These are phyloP conservation scores for Raja brachyura DNA, from an alignment of 2,113 vertebrate genomes.

Conservation along the genomic window DNA sequence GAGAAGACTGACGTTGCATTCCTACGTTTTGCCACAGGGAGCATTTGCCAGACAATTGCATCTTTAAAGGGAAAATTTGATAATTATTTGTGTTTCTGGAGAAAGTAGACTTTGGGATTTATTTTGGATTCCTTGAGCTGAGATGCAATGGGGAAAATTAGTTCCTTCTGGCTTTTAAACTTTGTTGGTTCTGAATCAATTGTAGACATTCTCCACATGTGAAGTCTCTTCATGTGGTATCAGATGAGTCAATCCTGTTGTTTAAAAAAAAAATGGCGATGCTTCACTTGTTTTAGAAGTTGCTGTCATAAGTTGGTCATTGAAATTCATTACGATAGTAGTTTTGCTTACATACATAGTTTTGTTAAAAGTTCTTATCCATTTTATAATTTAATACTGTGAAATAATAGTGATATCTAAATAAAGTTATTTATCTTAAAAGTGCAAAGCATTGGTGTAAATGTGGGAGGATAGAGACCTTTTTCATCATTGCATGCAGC, in stretches of 20 bases:
- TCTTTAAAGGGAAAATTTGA: neutral
- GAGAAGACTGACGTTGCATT: no score
- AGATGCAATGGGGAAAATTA: neutral
- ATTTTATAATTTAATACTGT: neutral
- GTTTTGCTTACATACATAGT: neutral
- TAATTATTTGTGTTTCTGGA: neutral
- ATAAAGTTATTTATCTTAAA: neutral
- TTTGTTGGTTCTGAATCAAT: constrained; percentile 1
- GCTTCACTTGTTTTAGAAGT: neutral
- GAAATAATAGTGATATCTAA: neutral
- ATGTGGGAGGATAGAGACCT: no score
- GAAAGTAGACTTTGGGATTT: neutral
- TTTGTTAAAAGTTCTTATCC: neutral
- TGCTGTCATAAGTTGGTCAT: neutral
- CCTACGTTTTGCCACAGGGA: neutral
- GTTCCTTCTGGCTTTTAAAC: neutral
- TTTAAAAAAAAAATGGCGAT: neutral
- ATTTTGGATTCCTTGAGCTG: neutral
- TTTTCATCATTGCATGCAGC: no score
- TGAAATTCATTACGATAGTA: neutral
- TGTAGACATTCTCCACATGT: neutral
- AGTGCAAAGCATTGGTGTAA: no score
- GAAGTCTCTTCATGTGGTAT: neutral
- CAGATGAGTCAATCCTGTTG: neutral
- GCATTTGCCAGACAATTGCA: neutral